Percentiles rank a stretch among this genome's conserved stretches.
Conservation (phyloP, 2,888 invertebrate species). For the Proisotoma minuta region DNA sequence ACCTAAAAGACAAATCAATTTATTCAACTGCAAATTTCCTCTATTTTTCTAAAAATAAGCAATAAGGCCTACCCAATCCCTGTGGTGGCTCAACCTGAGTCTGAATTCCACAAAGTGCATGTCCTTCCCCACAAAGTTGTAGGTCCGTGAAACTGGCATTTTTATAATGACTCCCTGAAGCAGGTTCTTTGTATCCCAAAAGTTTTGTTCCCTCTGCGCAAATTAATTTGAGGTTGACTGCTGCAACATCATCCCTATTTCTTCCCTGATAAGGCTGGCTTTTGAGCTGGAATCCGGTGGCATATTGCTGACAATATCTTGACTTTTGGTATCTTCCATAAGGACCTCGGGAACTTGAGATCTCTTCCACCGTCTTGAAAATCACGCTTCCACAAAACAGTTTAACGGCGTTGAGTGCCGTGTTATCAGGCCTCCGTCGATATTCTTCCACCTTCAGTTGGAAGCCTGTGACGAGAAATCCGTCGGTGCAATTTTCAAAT, state of each 20-base stretch:
- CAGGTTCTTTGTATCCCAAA: slow-evolving; percentile 24
- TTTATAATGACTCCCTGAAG: slow-evolving; percentile 14
- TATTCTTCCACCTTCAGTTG: slow-evolving; percentile 29
- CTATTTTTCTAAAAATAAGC: neutral
- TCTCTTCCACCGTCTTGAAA: neutral
- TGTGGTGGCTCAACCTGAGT: slow-evolving; percentile 13
- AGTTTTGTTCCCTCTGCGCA: slow-evolving; percentile 27
- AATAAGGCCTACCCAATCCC: slow-evolving; percentile 7
- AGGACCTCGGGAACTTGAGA: neutral
- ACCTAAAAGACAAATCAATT: neutral
- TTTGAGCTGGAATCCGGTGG: slow-evolving; percentile 32
- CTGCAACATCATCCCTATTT: slow-evolving; percentile 29
- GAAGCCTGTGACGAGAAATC: slow-evolving; percentile 26
- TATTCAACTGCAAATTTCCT: neutral
- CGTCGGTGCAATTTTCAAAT: slow-evolving; percentile 14
- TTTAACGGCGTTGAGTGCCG: slow-evolving; percentile 34
- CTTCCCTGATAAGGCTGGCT: slow-evolving; percentile 33
- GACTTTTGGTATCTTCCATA: neutral
- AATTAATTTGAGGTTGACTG: slow-evolving; percentile 26
- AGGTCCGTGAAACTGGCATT: slow-evolving; percentile 21
- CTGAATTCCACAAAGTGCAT: slow-evolving; percentile 15
- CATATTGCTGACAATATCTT: slow-evolving; percentile 10
- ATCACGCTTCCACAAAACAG: slow-evolving; percentile 28
- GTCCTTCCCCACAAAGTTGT: slow-evolving; percentile 21
- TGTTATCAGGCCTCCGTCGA: slow-evolving; percentile 21